phyloP scores from a whole-genome alignment of 1,140 invertebrate species.

The Psilanteris sp. region DNA sequence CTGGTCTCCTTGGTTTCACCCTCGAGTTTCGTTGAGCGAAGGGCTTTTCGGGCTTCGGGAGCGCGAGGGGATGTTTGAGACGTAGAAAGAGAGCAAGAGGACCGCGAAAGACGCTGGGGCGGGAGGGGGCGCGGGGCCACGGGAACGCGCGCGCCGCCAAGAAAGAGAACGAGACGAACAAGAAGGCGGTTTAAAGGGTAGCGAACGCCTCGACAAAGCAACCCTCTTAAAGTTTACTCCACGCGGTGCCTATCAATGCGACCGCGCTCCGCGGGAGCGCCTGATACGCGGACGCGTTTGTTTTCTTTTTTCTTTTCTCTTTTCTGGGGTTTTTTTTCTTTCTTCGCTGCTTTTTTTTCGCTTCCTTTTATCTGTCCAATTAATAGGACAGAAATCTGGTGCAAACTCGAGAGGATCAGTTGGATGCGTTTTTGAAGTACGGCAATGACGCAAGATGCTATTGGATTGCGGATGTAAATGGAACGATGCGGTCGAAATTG shows the following conservation, averaged over 20 bases:
- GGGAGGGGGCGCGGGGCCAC: constrained; percentile 11
- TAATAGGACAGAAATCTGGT: too few relatives aligned
- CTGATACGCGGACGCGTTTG: constrained; percentile 24
- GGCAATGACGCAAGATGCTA: too few relatives aligned
- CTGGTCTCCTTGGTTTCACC: constrained; percentile 80
- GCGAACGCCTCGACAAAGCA: constrained; percentile 77
- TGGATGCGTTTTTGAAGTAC: too few relatives aligned
- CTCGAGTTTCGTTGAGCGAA: constrained; percentile 69
- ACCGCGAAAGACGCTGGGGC: constrained; percentile 42
- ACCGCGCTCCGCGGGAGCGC: constrained; percentile 33
- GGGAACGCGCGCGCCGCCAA: constrained; percentile 42
- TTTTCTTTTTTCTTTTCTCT: too few relatives aligned
- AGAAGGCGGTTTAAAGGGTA: constrained; percentile 77
- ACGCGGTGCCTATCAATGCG: constrained; percentile 75
- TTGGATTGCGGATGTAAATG: too few relatives aligned
- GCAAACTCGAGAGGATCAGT: too few relatives aligned
- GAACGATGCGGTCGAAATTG: too few relatives aligned
- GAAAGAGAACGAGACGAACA: constrained; percentile 53
- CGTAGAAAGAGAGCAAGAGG: constrained; percentile 63
- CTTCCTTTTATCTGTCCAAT: too few relatives aligned
- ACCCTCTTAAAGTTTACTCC: constrained; percentile 78
- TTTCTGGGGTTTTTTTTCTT: too few relatives aligned
- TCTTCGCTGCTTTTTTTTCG: too few relatives aligned
- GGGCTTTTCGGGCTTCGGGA: constrained; percentile 53
- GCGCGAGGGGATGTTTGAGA: constrained; percentile 50